Percentiles rank a stretch among this genome's conserved stretches.
Evolutionary conservation across 2,888 invertebrate species (phyloP).

Genomic region (Agonum fuliginosum): DNA sequence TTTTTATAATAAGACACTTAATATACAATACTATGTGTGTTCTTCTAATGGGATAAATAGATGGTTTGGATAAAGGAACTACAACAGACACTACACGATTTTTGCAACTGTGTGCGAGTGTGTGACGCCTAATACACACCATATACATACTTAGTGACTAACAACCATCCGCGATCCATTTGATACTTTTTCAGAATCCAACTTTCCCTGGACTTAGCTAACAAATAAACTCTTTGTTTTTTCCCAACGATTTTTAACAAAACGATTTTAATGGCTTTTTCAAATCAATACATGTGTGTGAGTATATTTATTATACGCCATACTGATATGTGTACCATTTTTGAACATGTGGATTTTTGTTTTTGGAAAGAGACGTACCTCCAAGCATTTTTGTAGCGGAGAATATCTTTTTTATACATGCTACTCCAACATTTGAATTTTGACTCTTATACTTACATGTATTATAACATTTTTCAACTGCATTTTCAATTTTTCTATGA

Average conservation of each 20-base stretch:
- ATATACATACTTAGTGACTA: conserved; percentile 20
- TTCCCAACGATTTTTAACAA: conserved; percentile 63
- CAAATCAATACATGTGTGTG: conserved; percentile 83
- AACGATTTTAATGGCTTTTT: conserved; percentile 61
- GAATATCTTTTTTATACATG: conserved; percentile 67
- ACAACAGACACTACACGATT: conserved; percentile 28
- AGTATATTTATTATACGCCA: conserved; percentile 71
- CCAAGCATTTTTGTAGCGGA: conserved; percentile 74
- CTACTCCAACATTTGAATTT: conserved; percentile 60
- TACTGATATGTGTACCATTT: conserved; percentile 50
- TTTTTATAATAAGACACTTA: too few relatives aligned
- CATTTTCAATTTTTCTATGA: conserved; percentile 77
- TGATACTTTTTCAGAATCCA: conserved; percentile 59
- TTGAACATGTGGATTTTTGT: conserved; percentile 54
- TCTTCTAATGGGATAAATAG: too few relatives aligned
- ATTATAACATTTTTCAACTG: conserved; percentile 71
- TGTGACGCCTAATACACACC: conserved; percentile 23
- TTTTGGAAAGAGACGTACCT: conserved; percentile 65
- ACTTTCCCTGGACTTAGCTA: conserved; percentile 49
- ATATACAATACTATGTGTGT: too few relatives aligned
- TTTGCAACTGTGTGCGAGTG: conserved; percentile 22
- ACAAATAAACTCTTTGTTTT: conserved; percentile 47
- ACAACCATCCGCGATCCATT: conserved; percentile 38
- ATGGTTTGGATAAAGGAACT: too few relatives aligned
- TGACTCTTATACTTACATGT: conserved; percentile 63